A percentile compares a stretch with the other conserved stretches of the same genome.
phyloP scores from a whole-genome alignment of 2,888 invertebrate genomes.

The Gonocerus acuteangulatus region DNA sequence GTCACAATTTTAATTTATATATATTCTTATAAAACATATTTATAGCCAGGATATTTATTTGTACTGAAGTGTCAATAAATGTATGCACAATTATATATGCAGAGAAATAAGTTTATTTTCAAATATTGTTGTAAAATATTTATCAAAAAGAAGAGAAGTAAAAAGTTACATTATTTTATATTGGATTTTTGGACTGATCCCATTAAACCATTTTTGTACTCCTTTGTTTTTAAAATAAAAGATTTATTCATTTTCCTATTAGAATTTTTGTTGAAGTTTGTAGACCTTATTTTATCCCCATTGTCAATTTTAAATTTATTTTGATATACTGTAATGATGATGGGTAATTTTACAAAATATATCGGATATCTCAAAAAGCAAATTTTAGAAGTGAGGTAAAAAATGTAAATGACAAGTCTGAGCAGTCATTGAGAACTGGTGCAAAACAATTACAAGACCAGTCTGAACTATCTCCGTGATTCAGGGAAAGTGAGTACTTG shows the following conservation, averaged over 20 bases:
- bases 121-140: conserved; percentile 23
- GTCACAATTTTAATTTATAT: not conserved
- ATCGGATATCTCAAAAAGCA: too few species aligned
- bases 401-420: too few species aligned
- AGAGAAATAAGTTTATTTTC: conserved; percentile 20
- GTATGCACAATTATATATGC: conserved; percentile 21
- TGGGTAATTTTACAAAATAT: too few species aligned
- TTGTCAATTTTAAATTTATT: too few species aligned
- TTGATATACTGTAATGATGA: too few species aligned
- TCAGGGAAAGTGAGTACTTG: too few species aligned
- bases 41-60: conserved; percentile 17
- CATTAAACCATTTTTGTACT: conserved; percentile 18
- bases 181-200: conserved; percentile 23
- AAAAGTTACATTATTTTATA: conserved; percentile 22
- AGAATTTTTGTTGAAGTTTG: too few species aligned
- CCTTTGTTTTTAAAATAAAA: conserved; percentile 15
- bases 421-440: too few species aligned
- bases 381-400: too few species aligned
- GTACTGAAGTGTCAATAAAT: conserved; percentile 21
- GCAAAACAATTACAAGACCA: too few species aligned
- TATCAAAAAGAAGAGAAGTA: conserved; percentile 14
- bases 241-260: conserved; percentile 8
- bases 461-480: too few species aligned
- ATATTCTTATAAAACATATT: conserved; percentile 1
- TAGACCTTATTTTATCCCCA: too few species aligned